phyloP scores from a whole-genome alignment of 2,888 invertebrate genomes.

The Glaucopsyche alexis region DNA sequence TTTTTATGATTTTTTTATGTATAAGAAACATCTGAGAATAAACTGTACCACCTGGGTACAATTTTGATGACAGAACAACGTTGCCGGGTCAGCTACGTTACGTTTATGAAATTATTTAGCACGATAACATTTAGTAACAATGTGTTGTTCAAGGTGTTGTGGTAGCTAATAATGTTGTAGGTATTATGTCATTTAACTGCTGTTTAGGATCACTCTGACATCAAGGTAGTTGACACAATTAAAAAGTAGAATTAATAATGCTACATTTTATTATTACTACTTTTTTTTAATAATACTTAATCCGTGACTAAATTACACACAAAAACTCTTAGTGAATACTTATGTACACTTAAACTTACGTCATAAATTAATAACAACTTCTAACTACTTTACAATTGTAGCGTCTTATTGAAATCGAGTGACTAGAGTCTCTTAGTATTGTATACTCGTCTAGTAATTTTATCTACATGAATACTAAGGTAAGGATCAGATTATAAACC shows the following conservation, averaged over 20 bases:
- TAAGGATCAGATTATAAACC: no score
- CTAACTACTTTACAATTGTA: slow-evolving; percentile 14
- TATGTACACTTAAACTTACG: slow-evolving; percentile 5
- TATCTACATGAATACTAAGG: background rate
- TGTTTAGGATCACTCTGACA: background rate
- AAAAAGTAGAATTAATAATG: background rate
- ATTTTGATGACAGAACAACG: no score
- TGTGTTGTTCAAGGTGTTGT: no score
- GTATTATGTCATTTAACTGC: no score
- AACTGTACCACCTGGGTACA: no score
- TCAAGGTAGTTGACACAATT: background rate
- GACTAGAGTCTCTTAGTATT: background rate
- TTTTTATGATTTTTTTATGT: background rate
- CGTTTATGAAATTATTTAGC: no score
- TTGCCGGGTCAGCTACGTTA: no score
- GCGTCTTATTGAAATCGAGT: background rate
- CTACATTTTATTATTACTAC: background rate
- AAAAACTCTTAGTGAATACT: background rate
- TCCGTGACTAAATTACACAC: slow-evolving; percentile 9
- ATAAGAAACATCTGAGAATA: no score
- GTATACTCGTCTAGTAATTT: no score
- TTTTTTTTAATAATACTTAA: background rate
- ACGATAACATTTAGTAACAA: no score
- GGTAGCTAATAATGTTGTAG: no score
- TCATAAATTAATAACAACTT: slow-evolving; percentile 20